These are phyloP conservation scores for Theropithecus gelada DNA, from an alignment of 2,113 vertebrate genomes.

Conservation along the genomic window DNA sequence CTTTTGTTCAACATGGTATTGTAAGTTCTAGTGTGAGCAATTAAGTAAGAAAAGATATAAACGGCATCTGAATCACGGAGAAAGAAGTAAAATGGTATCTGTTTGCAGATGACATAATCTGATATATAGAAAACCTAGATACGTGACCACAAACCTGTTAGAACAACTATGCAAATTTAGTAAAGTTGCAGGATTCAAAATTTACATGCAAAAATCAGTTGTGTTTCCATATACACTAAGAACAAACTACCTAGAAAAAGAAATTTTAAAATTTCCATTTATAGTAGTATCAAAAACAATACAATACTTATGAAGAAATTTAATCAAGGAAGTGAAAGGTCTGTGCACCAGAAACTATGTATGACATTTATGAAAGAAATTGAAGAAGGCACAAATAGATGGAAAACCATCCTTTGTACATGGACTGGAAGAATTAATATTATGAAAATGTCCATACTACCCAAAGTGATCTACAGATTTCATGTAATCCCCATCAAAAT, in stretches of 20 bases:
- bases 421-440: background rate
- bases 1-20: background rate
- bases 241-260: background rate
- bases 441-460: background rate
- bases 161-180: background rate
- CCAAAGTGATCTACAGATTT: background rate
- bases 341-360: background rate
- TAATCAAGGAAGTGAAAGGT: background rate
- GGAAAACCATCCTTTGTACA: too few species aligned
- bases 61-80: background rate
- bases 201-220: background rate
- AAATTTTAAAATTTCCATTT: background rate
- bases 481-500: background rate
- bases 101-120: background rate
- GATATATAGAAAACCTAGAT: background rate
- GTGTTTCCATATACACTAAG: background rate
- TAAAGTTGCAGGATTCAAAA: background rate
- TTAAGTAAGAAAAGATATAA: background rate
- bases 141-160: background rate
- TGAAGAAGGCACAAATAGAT: background rate
- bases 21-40: background rate
- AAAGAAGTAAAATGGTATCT: background rate
- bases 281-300: background rate
- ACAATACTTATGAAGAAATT: background rate
- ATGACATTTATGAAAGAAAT: background rate